These are phyloP conservation scores for Ligdia adustata DNA, from an alignment of 2,888 invertebrate species.

Conservation along the genomic window DNA sequence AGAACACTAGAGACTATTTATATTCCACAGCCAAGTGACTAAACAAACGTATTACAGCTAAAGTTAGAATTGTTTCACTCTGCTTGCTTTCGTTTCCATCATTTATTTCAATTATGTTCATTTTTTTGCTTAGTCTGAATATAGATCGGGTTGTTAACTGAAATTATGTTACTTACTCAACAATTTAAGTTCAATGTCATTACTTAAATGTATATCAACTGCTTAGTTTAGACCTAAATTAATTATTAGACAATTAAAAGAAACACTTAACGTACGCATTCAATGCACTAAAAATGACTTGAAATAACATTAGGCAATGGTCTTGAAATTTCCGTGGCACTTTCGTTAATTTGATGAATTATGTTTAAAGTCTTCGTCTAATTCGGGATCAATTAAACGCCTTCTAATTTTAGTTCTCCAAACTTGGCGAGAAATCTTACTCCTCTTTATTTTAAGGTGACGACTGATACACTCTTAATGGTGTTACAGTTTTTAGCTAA, in stretches of 20 bases:
- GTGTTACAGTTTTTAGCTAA: constrained; percentile 23
- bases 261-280: constrained; percentile 8
- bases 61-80: constrained; percentile 32
- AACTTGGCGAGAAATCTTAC: constrained; percentile 45
- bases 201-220: too few species aligned
- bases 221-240: neutral
- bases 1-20: neutral
- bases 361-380: constrained; percentile 45
- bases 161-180: too few species aligned
- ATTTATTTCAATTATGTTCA: constrained; percentile 35
- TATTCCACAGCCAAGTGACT: constrained; percentile 27
- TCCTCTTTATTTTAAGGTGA: constrained; percentile 43
- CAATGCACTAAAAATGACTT: neutral
- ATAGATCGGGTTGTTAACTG: constrained; percentile 13
- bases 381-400: constrained; percentile 57
- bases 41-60: constrained; percentile 33
- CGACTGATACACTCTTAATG: constrained; percentile 52
- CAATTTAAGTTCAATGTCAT: too few species aligned
- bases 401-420: constrained; percentile 53
- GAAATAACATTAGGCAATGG: constrained; percentile 30
- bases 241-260: too few species aligned
- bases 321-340: constrained; percentile 45
- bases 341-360: constrained; percentile 58
- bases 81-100: constrained; percentile 30
- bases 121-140: constrained; percentile 23